Evolutionary conservation across 2,888 invertebrate genomes (phyloP).

Genomic region (Scaeva pyrastri): DNA sequence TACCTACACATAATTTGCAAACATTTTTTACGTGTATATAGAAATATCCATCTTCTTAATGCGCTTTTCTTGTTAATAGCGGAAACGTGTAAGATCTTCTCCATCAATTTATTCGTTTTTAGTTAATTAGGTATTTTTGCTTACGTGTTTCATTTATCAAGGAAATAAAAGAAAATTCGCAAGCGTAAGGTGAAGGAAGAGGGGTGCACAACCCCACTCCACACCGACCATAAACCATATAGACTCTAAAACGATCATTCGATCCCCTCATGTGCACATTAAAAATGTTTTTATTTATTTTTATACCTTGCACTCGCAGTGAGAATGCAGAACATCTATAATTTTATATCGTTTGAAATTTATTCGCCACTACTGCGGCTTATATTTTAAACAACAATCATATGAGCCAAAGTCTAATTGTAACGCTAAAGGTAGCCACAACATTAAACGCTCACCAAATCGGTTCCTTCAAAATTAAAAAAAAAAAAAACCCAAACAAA

Average conservation of each 20-base stretch:
- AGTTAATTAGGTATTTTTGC: slow-evolving; percentile 50
- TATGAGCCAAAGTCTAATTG: too few species aligned
- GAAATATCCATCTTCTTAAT: neutral
- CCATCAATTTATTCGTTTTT: slow-evolving; percentile 56
- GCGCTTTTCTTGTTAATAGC: slow-evolving; percentile 37
- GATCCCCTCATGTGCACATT: slow-evolving; percentile 42
- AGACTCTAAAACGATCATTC: slow-evolving; percentile 47
- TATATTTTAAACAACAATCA: neutral
- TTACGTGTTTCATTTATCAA: slow-evolving; percentile 44
- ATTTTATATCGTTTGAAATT: slow-evolving; percentile 16
- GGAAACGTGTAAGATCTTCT: slow-evolving; percentile 46
- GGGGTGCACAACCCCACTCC: slow-evolving; percentile 4
- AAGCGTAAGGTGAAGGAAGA: neutral
- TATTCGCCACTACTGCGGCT: slow-evolving; percentile 19
- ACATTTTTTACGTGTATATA: neutral
- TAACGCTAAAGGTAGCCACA: neutral
- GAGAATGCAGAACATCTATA: slow-evolving; percentile 10
- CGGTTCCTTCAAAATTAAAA: too few species aligned
- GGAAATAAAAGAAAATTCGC: slow-evolving; percentile 24
- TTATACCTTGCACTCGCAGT: slow-evolving; percentile 28
- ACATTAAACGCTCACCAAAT: slow-evolving; percentile 5
- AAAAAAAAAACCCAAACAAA: neutral
- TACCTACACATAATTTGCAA: neutral
- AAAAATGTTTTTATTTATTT: slow-evolving; percentile 62
- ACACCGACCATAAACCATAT: neutral